These are phyloP conservation scores for Ardeotis arabs DNA, from an alignment of 2,113 vertebrate species.

Conservation along the genomic window DNA sequence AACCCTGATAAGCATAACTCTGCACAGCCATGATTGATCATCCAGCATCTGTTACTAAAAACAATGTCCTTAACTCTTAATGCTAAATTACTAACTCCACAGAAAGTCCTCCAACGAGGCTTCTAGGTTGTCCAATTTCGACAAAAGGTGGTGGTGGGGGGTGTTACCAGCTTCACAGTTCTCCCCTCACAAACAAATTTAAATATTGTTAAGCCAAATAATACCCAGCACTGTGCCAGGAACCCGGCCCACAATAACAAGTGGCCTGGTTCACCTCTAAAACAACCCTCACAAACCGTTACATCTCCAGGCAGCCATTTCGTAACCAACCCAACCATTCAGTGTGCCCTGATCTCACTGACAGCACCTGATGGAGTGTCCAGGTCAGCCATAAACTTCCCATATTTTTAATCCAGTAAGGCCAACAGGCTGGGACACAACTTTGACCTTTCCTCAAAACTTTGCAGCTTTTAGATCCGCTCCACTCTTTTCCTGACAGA, in stretches of 20 bases:
- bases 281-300: not conserved
- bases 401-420: not conserved
- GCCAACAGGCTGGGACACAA: not conserved
- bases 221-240: not conserved
- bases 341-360: not conserved
- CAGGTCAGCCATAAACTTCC: not conserved
- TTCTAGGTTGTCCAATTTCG: not conserved
- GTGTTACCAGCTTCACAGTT: not conserved
- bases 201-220: not conserved
- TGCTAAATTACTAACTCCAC: not conserved
- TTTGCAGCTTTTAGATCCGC: not conserved
- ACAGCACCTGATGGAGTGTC: not conserved
- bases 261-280: no score
- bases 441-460: not conserved
- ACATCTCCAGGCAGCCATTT: not conserved
- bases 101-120: not conserved
- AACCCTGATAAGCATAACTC: rapidly evolving
- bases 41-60: not conserved
- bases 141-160: not conserved
- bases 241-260: not conserved
- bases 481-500: not conserved
- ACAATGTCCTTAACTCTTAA: not conserved
- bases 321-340: not conserved
- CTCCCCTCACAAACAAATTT: not conserved
- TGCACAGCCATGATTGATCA: rapidly evolving